A percentile compares a stretch with the other conserved stretches of the same genome.
phyloP scores from a whole-genome alignment of 2,113 vertebrate species.

The Oceanites oceanicus region DNA sequence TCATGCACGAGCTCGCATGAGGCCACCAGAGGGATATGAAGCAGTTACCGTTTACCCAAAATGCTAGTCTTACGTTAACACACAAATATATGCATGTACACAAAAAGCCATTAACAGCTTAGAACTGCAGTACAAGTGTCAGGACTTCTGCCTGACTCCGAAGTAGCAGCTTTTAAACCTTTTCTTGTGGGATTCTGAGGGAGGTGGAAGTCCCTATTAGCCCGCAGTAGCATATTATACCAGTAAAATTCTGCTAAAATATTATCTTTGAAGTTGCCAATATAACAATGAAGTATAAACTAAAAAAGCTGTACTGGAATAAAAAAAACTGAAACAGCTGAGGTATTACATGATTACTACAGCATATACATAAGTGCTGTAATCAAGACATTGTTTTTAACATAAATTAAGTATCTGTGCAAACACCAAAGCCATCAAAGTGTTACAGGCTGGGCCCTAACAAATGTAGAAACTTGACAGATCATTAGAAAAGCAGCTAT shows the following conservation, averaged over 20 bases:
- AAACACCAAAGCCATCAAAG: neutral
- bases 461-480: neutral
- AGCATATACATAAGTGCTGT: neutral
- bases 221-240: neutral
- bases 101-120: slow-evolving; percentile 6
- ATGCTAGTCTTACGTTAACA: slow-evolving; percentile 60
- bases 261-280: neutral
- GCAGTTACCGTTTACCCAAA: slow-evolving; percentile 85
- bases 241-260: slow-evolving; percentile 7
- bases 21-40: slow-evolving; percentile 91
- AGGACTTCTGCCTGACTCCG: neutral
- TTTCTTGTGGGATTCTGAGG: neutral
- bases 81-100: neutral
- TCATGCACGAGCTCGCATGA: slow-evolving; percentile 87
- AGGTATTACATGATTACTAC: neutral
- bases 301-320: neutral
- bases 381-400: neutral
- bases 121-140: neutral
- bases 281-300: neutral
- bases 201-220: neutral
- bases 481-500: neutral
- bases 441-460: neutral
- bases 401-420: neutral
- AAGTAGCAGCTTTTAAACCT: slow-evolving; percentile 32
- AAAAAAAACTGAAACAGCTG: neutral